phyloP scores from a whole-genome alignment of 2,888 invertebrate species.

The Caenorhabditis panamensis region DNA sequence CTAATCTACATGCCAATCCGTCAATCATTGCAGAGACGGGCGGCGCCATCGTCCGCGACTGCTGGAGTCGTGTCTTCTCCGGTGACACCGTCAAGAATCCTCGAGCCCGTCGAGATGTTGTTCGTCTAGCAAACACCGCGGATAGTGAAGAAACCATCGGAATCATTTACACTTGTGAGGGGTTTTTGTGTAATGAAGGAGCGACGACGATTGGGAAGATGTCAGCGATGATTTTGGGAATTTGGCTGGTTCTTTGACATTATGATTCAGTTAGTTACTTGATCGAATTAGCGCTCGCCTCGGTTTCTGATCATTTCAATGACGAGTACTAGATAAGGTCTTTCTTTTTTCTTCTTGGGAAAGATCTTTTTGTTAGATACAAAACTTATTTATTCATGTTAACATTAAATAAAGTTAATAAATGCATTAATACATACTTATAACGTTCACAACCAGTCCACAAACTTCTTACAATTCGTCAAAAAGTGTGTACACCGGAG shows the following conservation, averaged over 20 bases:
- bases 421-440: too few species aligned
- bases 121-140: constrained; percentile 63
- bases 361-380: too few species aligned
- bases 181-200: constrained; percentile 72
- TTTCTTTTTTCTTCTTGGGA: too few species aligned
- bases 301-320: constrained; percentile 2
- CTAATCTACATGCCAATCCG: constrained; percentile 12
- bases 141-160: constrained; percentile 69
- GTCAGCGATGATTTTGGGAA: too few species aligned
- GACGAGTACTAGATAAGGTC: too few species aligned
- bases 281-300: constrained; percentile 18
- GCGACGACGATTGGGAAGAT: constrained; percentile 11
- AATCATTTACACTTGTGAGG: constrained; percentile 76
- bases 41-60: constrained; percentile 77
- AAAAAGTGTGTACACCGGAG: constrained; percentile 72
- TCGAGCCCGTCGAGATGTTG: constrained; percentile 65
- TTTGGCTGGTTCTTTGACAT: too few species aligned
- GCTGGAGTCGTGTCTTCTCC: constrained; percentile 75
- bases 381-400: too few species aligned
- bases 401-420: too few species aligned
- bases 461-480: constrained; percentile 71
- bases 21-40: constrained; percentile 70
- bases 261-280: too few species aligned
- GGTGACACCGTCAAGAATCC: constrained; percentile 53
- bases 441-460: constrained; percentile 68